These are phyloP conservation scores for Chaetodon auriga DNA, from an alignment of 2,113 vertebrate genomes.

Conservation along the genomic window DNA sequence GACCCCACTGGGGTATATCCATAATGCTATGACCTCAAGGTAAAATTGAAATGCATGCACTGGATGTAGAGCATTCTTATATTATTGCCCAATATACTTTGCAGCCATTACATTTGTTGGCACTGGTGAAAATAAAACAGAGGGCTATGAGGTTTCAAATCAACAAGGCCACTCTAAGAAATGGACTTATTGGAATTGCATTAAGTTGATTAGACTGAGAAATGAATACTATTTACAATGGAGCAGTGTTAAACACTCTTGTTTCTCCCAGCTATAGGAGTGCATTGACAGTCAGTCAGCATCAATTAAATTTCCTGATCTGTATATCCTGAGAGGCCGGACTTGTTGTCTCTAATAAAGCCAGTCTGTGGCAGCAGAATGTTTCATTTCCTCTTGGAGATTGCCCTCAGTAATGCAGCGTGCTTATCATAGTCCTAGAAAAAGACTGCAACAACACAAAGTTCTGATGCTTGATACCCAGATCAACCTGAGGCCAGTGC, in stretches of 20 bases:
- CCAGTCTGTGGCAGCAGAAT: constrained; percentile 76
- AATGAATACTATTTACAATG: constrained; percentile 76
- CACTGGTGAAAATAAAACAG: constrained; percentile 79
- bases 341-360: constrained; percentile 82
- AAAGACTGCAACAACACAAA: constrained; percentile 69
- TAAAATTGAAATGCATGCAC: constrained; percentile 83
- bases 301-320: constrained; percentile 82
- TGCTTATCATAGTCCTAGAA: constrained; percentile 78
- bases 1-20: constrained; percentile 69
- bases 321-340: constrained; percentile 75
- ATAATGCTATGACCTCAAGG: constrained; percentile 77
- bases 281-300: constrained; percentile 76
- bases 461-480: constrained; percentile 74
- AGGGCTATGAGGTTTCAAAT: constrained; percentile 75
- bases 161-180: constrained; percentile 79
- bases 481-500: constrained; percentile 74
- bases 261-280: constrained; percentile 71
- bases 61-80: constrained; percentile 79
- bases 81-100: constrained; percentile 84
- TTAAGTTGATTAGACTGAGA: constrained; percentile 79
- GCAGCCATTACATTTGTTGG: constrained; percentile 81
- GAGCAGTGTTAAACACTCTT: constrained; percentile 74
- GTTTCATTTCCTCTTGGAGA: constrained; percentile 84
- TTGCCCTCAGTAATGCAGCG: constrained; percentile 77
- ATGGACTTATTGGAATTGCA: constrained; percentile 82